Base-by-base conservation (phyloP, 64 coral and sea anemone species). In the Montipora sp. region DNA sequence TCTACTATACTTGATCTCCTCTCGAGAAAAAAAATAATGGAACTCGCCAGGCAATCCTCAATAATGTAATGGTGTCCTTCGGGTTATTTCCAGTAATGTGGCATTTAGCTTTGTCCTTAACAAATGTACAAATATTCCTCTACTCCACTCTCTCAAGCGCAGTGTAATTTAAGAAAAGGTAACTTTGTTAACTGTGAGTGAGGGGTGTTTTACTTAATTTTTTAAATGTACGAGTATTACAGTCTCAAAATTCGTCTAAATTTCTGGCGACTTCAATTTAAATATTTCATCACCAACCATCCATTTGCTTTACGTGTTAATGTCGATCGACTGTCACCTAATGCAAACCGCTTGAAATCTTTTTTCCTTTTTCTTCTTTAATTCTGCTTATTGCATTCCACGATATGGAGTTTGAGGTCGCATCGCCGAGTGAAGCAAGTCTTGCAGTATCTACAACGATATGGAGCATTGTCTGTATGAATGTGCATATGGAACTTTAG, bases 401-500 rank as follows among this genome's bases (percentile, higher is more conserved):
- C 48, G 43, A 87, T 84, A 46, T 93, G 91, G 23, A 83, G 78
- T 55, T 93, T 93, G 45, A 93, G 84, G 47, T 93, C 91, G 72
- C 91, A 93, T 7, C 91, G 59, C 4, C 91, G n/a, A 16, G 91
- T 87, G 50, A 93, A 93, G 24, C 83, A 80, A 1, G n/a, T 86
- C 77, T 93, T 93, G 77, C 91, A 93, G 19, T 80, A 93, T 19
- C 91, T 59, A 75, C 91, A 93, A 22, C 91, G 83, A 73, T 93
- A 93, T 0, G 91, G 91, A 3, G 67, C 77, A 50, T 93, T 93
- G 43, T 93, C 91, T 4, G 91, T 93, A 10, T 93, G 91, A 53
- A 93, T 74, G 50, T 93, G 91, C 82, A 78, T 88, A 22, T 93
- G 91, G 20, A 93, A 93, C 59, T 93, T 93, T 58, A 93, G 70